A percentile compares a stretch with the other conserved stretches of the same genome.
Evolutionary conservation across 2,888 invertebrate genomes (phyloP).

Genomic region (Lithophane leautieri): DNA sequence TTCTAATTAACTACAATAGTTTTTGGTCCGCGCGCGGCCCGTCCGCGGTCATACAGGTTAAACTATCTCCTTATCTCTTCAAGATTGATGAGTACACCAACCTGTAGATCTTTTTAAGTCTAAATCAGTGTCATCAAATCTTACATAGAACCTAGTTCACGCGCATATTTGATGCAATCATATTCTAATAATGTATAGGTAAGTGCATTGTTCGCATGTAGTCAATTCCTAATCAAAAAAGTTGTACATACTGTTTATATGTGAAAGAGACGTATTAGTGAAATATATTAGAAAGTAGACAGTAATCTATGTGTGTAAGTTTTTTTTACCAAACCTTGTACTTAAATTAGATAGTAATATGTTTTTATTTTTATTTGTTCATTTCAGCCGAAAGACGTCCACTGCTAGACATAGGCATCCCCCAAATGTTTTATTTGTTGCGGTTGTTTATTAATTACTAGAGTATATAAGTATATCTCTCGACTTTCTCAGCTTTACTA

Average conservation of each 20-base stretch:
- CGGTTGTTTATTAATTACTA: not conserved
- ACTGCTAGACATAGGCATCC: too few relatives aligned
- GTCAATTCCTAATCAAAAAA: conserved; percentile 37
- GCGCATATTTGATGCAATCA: conserved; percentile 4
- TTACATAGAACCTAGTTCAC: not conserved
- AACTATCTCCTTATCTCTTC: not conserved
- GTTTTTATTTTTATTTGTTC: not conserved
- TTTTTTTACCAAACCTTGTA: conserved; percentile 29
- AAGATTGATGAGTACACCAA: not conserved
- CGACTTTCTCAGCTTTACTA: not conserved
- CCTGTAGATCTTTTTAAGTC: conserved; percentile 12
- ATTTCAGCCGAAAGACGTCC: too few relatives aligned
- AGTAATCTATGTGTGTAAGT: conserved; percentile 39
- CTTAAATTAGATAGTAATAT: conserved; percentile 6
- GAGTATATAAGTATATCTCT: not conserved
- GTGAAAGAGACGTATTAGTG: conserved; percentile 81
- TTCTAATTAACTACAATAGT: too few relatives aligned
- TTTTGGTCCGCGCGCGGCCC: too few relatives aligned
- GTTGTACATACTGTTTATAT: conserved; percentile 70
- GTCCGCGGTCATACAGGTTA: too few relatives aligned
- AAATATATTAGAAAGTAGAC: conserved; percentile 77
- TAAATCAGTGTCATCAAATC: conserved; percentile 5
- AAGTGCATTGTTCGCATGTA: conserved; percentile 24
- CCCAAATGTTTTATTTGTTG: not conserved
- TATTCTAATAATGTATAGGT: conserved; percentile 7